Conservation (phyloP, 2,797 vertebrate genomes). For the Discoglossus pictus region DNA sequence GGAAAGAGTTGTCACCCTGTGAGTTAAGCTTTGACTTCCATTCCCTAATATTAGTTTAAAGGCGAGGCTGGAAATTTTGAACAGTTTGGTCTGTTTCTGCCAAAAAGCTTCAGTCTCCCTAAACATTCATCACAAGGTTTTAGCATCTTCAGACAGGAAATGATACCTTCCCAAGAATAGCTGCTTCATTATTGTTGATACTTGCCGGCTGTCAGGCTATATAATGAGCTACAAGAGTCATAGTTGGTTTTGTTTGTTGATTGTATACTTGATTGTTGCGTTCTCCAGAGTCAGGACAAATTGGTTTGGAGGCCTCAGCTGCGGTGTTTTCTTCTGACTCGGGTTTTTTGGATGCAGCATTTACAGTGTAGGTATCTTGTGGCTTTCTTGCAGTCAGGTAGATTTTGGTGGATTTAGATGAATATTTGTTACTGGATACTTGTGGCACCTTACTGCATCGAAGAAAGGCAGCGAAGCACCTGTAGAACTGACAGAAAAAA, state of each 20-base stretch:
- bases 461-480: conserved; percentile 72
- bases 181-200: too few relatives aligned
- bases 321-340: conserved; percentile 2
- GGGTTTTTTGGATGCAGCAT: conserved; percentile 8
- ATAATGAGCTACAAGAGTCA: conserved; percentile 33
- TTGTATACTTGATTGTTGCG: too few relatives aligned
- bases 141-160: too few relatives aligned
- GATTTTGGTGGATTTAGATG: conserved; percentile 62
- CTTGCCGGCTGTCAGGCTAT: conserved; percentile 7
- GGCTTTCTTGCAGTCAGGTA: conserved; percentile 19
- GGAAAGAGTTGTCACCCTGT: too few relatives aligned
- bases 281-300: too few relatives aligned
- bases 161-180: too few relatives aligned
- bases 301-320: neutral
- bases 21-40: too few relatives aligned
- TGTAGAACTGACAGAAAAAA: conserved; percentile 70
- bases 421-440: conserved; percentile 65
- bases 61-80: too few relatives aligned
- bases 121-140: too few relatives aligned
- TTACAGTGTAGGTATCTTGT: conserved; percentile 12
- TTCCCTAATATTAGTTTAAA: too few relatives aligned
- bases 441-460: conserved; percentile 59
- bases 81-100: too few relatives aligned
- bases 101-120: too few relatives aligned
- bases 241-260: neutral